Base-by-base conservation (phyloP, 92 coral and sea anemone genomes). In the Bergia puertoricense region DNA sequence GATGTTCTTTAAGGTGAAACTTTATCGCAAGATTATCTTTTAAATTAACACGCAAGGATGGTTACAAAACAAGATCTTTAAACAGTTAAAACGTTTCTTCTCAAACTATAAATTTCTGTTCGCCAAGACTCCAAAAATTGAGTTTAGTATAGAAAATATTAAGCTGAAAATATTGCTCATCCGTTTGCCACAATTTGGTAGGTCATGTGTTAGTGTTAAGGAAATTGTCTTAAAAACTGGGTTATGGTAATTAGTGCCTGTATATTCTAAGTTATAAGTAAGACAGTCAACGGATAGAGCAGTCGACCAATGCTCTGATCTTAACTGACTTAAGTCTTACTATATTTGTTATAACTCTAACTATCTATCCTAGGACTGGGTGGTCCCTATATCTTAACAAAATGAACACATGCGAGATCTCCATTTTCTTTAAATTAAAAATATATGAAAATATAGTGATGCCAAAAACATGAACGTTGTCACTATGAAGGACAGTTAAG, bases 221-320 rank as follows among this genome's bases (percentile, higher is more conserved):
- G 87, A 84, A 84, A 72, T 71, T 20, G 37, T 40, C 43, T 69
- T 22, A 77, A 76, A 20, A 48, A 13, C 57, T n/a, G 20, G 79
- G 54, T 81, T 22, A 4, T 13, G 54, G 85, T 42, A n/a, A 66
- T 67, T 44, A 57, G 40, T 46, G 20, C 67, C 3, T 79, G 41
- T 39, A 80, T 54, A 80, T 57, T 56, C 65, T 38, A 9, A 2
- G 82, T 9, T 46, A 37, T 0, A 15, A 0, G 22, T 42, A 75
- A 75, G 36, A 44, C 15, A 38, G 5, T 23, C 18, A 36, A 51
- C 7, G 44, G 68, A 79, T 48, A 11, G 66, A 30, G 37, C 40
- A 54, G 43, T 36, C 45, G 45, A 30, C 38, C 30, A 77, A 18
- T 45, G 36, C 78, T 68, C 36, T 66, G 37, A n/a, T n/a, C 2